phyloP scores from a whole-genome alignment of 2,888 invertebrate genomes.

The Stomorhina lunata region DNA sequence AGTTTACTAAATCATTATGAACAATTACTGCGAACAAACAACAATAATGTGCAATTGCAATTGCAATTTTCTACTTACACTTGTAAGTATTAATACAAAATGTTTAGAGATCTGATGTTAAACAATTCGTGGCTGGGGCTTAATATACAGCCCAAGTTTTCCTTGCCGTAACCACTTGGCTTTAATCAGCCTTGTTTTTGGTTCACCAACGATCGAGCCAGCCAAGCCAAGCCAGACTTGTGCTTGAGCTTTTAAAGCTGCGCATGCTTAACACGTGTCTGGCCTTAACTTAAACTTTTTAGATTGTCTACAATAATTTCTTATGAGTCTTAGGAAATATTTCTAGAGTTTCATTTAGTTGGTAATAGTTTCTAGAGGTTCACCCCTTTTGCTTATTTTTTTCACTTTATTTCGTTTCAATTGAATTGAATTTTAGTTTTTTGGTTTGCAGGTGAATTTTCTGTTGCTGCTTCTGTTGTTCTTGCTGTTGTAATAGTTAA shows the following conservation, averaged over 20 bases:
- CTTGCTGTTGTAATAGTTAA: conserved; percentile 45
- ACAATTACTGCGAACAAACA: conserved; percentile 32
- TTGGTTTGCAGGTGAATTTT: conserved; percentile 62
- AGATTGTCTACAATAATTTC: conserved; percentile 56
- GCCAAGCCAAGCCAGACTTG: conserved; percentile 40
- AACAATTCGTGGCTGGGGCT: conserved; percentile 26
- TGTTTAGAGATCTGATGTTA: not conserved
- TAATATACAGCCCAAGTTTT: conserved; percentile 28
- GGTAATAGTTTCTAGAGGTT: conserved; percentile 45
- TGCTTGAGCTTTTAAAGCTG: conserved; percentile 49
- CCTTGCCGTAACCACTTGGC: conserved; percentile 12
- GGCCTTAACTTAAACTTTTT: conserved; percentile 67
- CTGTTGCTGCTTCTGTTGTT: not conserved
- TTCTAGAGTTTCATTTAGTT: conserved; percentile 9
- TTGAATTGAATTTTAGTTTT: conserved; percentile 56
- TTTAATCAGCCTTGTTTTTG: conserved; percentile 30
- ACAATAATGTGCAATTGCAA: conserved; percentile 2
- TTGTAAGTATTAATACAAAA: not conserved
- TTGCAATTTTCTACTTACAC: conserved; percentile 15
- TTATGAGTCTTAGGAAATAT: not conserved
- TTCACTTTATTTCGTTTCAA: conserved; percentile 24
- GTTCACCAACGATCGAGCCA: no score
- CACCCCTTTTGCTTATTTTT: conserved; percentile 50
- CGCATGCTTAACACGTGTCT: conserved; percentile 77
- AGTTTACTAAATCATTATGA: conserved; percentile 42